phyloP scores from a whole-genome alignment of 2,113 vertebrate species.

The Taxidea taxus region DNA sequence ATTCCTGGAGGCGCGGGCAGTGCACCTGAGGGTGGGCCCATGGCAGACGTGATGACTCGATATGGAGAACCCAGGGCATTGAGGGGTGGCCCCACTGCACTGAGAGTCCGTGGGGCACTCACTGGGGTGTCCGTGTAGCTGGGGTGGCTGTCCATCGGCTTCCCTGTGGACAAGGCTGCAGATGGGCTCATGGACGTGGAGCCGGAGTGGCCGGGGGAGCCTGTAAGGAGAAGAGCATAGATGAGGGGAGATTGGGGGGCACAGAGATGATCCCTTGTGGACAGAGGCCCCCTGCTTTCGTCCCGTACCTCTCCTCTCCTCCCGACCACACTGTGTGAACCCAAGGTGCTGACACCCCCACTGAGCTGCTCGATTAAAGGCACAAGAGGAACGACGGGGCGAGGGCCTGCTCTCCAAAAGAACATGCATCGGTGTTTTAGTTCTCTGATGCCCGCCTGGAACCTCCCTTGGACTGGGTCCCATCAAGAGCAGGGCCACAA shows the following conservation, averaged over 20 bases:
- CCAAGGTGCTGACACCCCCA: neutral
- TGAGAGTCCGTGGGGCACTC: constrained; percentile 70
- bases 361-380: neutral
- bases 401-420: neutral
- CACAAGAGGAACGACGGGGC: too few relatives aligned
- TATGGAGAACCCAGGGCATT: constrained; percentile 73
- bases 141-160: constrained; percentile 72
- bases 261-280: neutral
- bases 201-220: constrained; percentile 76
- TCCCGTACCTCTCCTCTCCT: neutral
- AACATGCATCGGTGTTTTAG: fast-evolving
- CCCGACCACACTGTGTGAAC: neutral
- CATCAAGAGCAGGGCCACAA: neutral
- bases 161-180: constrained; percentile 68
- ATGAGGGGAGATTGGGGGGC: neutral
- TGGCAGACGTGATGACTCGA: constrained; percentile 80
- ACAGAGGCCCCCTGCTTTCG: too few relatives aligned
- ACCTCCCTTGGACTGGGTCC: neutral
- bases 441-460: neutral
- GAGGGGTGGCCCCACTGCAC: constrained; percentile 60
- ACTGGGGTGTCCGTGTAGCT: constrained; percentile 78
- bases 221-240: constrained; percentile 50
- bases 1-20: constrained; percentile 77
- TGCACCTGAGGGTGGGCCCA: constrained; percentile 75
- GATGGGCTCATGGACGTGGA: constrained; percentile 75